Evolutionary conservation across 1,140 invertebrate species (phyloP).

Genomic region (Melanaphis sacchari): DNA sequence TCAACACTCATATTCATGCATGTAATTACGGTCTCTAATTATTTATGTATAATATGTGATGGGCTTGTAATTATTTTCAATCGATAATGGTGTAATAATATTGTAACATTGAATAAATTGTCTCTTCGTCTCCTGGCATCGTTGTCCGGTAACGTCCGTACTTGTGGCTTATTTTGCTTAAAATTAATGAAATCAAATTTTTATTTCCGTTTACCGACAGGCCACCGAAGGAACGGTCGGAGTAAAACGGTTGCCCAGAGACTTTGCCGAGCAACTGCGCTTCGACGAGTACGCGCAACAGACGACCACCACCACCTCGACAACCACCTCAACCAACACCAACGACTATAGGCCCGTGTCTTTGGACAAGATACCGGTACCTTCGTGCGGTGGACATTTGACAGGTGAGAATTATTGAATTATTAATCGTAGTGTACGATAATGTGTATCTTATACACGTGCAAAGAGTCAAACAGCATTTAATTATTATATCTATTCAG

Average conservation of each 20-base stretch:
- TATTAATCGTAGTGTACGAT: too few species aligned
- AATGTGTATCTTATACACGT: too few species aligned
- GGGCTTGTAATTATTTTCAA: neutral
- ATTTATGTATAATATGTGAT: too few species aligned
- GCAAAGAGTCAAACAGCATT: too few species aligned
- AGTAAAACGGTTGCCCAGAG: neutral
- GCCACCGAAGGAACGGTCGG: neutral
- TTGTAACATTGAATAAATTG: neutral
- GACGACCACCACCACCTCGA: neutral
- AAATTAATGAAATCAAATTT: neutral
- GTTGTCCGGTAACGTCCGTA: neutral
- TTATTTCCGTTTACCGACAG: neutral
- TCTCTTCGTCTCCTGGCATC: neutral
- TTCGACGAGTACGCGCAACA: slow-evolving; percentile 37
- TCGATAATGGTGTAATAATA: neutral
- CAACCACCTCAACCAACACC: neutral
- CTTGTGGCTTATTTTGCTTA: neutral
- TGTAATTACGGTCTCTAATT: too few species aligned
- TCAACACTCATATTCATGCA: too few species aligned
- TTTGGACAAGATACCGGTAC: slow-evolving; percentile 49
- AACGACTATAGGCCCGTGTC: neutral
- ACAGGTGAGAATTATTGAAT: neutral
- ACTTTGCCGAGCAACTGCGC: slow-evolving; percentile 43
- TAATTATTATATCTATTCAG: neutral
- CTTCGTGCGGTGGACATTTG: slow-evolving; percentile 27